Conservation (phyloP, 2,113 vertebrate genomes). For the Hippocampus zosterae region DNA sequence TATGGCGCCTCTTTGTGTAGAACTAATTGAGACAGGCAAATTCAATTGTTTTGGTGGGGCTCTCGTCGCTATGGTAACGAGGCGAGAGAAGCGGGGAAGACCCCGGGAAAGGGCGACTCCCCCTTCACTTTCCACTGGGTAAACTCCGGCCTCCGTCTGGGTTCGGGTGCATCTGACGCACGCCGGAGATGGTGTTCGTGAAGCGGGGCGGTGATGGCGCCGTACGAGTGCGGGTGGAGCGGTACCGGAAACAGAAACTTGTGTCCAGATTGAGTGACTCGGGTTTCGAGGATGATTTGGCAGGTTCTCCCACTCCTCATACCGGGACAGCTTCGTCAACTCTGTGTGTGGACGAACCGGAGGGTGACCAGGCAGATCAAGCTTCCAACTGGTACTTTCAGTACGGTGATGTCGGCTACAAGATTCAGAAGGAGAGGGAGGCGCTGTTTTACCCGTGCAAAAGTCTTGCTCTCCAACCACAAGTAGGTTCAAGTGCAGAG, state of each 20-base stretch:
- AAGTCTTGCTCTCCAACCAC: constrained; percentile 81
- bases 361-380: constrained; percentile 6
- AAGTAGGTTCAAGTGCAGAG: constrained; percentile 68
- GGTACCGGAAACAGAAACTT: constrained; percentile 70
- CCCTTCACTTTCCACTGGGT: constrained; percentile 4
- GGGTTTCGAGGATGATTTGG: constrained; percentile 75
- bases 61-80: constrained; percentile 10
- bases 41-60: constrained; percentile 23
- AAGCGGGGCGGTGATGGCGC: not conserved
- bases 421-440: constrained; percentile 77
- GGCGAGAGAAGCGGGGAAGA: constrained; percentile 54
- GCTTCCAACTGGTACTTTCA: constrained; percentile 71
- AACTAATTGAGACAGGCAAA: not conserved
- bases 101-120: constrained; percentile 57
- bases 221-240: constrained; percentile 14
- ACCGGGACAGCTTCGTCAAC: constrained; percentile 7
- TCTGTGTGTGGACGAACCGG: constrained; percentile 4
- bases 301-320: constrained; percentile 20
- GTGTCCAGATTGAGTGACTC: constrained; percentile 70
- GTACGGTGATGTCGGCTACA: constrained; percentile 83
- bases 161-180: not conserved
- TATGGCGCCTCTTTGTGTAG: constrained; percentile 18
- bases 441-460: constrained; percentile 73
- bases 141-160: not conserved
- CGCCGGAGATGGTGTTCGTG: constrained; percentile 54